These are phyloP conservation scores for Hypotaenidia okinawae DNA, from an alignment of 2,797 vertebrate species.

Conservation along the genomic window DNA sequence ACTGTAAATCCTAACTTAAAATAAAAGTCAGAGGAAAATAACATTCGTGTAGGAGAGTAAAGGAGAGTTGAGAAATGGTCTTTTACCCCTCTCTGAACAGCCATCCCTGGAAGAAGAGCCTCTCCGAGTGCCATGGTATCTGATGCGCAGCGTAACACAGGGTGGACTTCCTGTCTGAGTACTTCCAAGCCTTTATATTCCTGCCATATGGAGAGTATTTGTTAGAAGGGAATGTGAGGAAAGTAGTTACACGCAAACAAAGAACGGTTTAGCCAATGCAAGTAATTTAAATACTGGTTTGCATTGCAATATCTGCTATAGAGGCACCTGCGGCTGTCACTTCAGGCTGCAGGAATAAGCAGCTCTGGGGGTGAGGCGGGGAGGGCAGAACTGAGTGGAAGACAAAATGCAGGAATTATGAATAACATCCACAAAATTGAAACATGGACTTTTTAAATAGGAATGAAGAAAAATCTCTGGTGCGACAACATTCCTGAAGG, in stretches of 20 bases:
- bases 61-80: not conserved
- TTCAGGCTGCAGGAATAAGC: conserved; percentile 21
- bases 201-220: not conserved
- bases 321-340: not conserved
- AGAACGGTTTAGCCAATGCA: conserved; percentile 19
- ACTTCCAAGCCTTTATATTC: not conserved
- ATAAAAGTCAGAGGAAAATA: not conserved
- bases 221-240: not conserved
- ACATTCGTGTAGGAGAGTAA: not conserved
- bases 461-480: not conserved
- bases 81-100: not conserved
- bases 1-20: not conserved
- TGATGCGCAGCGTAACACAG: not conserved
- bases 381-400: not conserved
- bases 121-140: not conserved
- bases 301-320: conserved; percentile 22
- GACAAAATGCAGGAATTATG: conserved; percentile 4
- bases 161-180: not conserved
- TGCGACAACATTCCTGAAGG: not conserved
- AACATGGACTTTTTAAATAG: not conserved
- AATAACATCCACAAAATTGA: conserved; percentile 30
- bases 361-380: not conserved
- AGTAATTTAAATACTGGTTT: conserved; percentile 49
- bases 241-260: conserved; percentile 16
- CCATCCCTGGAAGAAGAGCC: not conserved